Evolutionary conservation across 1,140 invertebrate species (phyloP), one percentile per base, ranked within the genome.

Genomic region (Chironomus striatipennis): DNA sequence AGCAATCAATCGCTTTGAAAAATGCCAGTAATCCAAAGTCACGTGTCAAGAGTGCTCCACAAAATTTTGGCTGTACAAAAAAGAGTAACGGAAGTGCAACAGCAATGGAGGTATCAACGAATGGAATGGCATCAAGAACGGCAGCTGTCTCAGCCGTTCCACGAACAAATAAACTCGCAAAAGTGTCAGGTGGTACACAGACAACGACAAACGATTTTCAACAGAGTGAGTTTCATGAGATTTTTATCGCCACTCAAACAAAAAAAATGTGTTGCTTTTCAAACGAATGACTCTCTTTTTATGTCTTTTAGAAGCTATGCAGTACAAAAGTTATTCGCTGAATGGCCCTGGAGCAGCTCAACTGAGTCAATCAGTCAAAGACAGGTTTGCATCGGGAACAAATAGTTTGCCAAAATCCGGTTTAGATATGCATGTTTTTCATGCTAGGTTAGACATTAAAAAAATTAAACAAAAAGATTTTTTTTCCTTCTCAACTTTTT

Each of bases 121-220:
- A 47, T 78, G 80, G 72, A 85, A 85, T 75, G 81, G 83, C 73
- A 17, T 21, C 17, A 21, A 24, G 18, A 80, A 91, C 90, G 1
- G 90, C 90, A 74, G 89, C 92, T 84, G 90, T 91, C 12, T 90
- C 90, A 67, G 90, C 89, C 2, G 90, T 92, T n/a, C 90, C 90
- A n/a, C 84, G 90, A 78, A 91, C 90, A 2, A 87, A 88, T 17
- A 93, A 93, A 85, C 91, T 93, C 8, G 47, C 8, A 15, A 91
- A 92, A 85, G 90, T 91, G 2, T 93, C 91, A 12, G 91, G 91
- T 10, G 91, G 91, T 18, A 93, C 92, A 0, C 92, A 93, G 81
- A 93, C 92, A 1, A 89, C 88, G 77, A 91, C 90, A 1, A 90
- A 89, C 75, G 91, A 93, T 78, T 81, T 92, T 9, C 85, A 87